These are phyloP conservation scores for Uromys caudimaculatus DNA, from an alignment of 2,797 vertebrate genomes.

Conservation along the genomic window DNA sequence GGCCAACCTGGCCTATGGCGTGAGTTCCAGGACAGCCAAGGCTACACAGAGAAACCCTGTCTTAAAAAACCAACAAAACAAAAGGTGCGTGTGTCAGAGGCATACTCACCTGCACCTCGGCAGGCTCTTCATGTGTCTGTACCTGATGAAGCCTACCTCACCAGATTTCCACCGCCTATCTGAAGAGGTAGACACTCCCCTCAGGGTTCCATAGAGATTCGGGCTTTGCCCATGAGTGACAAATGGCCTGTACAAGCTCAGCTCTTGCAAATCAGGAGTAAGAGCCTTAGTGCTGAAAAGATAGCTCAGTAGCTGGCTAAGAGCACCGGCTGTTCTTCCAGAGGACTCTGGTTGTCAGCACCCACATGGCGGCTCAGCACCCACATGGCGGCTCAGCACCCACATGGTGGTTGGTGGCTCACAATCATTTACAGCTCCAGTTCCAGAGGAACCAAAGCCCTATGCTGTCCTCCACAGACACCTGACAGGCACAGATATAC, in stretches of 20 bases:
- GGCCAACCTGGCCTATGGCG: neutral
- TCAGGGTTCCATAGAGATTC: neutral
- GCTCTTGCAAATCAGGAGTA: neutral
- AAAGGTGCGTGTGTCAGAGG: neutral
- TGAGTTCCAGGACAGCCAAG: neutral
- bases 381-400: neutral
- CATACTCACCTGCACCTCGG: constrained; percentile 30
- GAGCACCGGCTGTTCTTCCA: neutral
- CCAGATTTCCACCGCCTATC: neutral
- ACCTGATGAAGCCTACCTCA: neutral
- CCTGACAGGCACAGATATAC: neutral
- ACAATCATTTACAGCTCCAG: too few species aligned
- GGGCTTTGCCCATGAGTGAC: neutral
- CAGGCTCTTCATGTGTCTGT: neutral
- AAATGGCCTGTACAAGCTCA: neutral
- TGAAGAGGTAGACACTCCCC: neutral
- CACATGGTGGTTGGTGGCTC: too few species aligned
- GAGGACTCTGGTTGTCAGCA: neutral
- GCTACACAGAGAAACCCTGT: neutral
- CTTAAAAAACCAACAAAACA: neutral
- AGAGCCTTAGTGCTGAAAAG: neutral
- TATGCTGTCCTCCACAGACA: neutral
- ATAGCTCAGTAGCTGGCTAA: neutral
- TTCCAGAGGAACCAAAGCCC: neutral
- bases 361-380: neutral